Conservation (phyloP, 2,888 invertebrate species). For the Margaritifera margaritifera region DNA sequence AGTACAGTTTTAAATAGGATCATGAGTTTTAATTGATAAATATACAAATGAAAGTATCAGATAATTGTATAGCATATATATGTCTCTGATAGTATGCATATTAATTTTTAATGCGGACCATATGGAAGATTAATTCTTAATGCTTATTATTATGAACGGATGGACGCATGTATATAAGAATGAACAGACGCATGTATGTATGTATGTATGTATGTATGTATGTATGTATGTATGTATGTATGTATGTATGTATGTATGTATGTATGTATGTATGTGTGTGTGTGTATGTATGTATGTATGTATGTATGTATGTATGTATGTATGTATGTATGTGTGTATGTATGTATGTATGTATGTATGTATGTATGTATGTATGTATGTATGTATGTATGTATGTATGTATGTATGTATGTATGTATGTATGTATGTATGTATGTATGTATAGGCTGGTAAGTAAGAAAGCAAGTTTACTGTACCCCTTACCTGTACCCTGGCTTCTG, state of each 20-base stretch:
- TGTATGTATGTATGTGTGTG: neutral
- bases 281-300: neutral
- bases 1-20: no score
- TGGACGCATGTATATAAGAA: no score
- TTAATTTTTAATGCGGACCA: no score
- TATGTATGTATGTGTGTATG: no score
- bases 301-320: neutral
- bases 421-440: neutral
- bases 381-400: slow-evolving; percentile 8
- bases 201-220: slow-evolving; percentile 8
- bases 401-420: neutral
- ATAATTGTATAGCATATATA: no score
- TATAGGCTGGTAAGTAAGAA: neutral
- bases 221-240: slow-evolving; percentile 6
- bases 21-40: no score
- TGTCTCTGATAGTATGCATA: no score
- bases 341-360: no score
- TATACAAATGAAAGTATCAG: no score
- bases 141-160: no score
- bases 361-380: slow-evolving; percentile 3
- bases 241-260: neutral
- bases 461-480: neutral
- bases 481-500: slow-evolving; percentile 65
- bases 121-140: no score
- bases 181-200: no score